A percentile compares a stretch with the other conserved stretches of the same genome.
phyloP scores from a whole-genome alignment of 2,888 invertebrate species.

The Latrodectus elegans region DNA sequence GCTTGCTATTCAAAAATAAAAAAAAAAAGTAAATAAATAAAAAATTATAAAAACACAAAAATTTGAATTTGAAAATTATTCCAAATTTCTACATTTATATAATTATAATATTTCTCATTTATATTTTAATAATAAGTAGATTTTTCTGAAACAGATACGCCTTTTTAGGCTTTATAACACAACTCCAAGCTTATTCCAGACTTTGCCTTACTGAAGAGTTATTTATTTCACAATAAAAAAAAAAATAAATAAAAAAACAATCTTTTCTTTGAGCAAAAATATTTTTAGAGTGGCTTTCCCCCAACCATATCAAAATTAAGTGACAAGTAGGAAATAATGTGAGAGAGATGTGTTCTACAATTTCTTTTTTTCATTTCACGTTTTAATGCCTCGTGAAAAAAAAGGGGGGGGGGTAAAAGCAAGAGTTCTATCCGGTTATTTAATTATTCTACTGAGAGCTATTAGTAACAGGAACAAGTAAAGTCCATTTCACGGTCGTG shows the following conservation, averaged over 20 bases:
- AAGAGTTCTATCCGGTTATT: neutral
- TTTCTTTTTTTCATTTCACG: neutral
- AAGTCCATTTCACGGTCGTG: slow-evolving; percentile 60
- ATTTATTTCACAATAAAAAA: neutral
- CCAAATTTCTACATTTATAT: too few relatives aligned
- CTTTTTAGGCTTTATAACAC: too few relatives aligned
- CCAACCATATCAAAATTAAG: neutral
- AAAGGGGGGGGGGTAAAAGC: neutral
- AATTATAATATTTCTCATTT: too few relatives aligned
- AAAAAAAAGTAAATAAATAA: too few relatives aligned
- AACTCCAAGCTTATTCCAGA: too few relatives aligned
- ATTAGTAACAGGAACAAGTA: slow-evolving; percentile 45
- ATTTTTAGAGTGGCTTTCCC: neutral
- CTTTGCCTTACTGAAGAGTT: too few relatives aligned
- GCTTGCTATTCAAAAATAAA: too few relatives aligned
- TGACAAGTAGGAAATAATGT: neutral
- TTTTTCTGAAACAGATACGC: too few relatives aligned
- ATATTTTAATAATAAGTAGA: too few relatives aligned
- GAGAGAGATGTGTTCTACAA: neutral
- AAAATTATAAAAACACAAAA: too few relatives aligned
- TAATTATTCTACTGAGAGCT: slow-evolving; percentile 51
- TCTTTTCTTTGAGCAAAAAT: neutral
- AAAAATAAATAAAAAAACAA: neutral
- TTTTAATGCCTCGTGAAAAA: neutral
- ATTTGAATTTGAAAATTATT: too few relatives aligned